Conservation (phyloP, 2,797 vertebrate species). For the Neosilurus mollespiculum region DNA sequence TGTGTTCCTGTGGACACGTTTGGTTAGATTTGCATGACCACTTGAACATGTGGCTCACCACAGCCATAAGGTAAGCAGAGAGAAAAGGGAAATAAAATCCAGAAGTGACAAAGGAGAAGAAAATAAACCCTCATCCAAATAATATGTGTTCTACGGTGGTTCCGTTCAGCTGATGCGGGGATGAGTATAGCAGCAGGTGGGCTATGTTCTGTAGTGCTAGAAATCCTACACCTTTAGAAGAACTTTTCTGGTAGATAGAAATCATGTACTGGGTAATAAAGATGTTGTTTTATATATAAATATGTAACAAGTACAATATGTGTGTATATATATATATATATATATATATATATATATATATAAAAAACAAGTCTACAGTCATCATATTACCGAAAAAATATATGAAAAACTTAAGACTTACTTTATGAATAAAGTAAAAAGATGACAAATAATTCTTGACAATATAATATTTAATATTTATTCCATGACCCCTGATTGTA, state of each 20-base stretch:
- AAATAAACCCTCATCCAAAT: not conserved
- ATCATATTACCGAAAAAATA: too few relatives aligned
- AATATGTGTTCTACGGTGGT: not conserved
- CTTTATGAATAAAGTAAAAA: too few relatives aligned
- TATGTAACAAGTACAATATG: too few relatives aligned
- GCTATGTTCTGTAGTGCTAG: not conserved
- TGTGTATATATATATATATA: too few relatives aligned
- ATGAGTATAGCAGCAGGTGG: not conserved
- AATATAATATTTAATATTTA: too few relatives aligned
- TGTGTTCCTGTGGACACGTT: conserved; percentile 15
- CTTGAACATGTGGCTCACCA: conserved; percentile 21
- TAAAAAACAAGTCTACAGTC: too few relatives aligned
- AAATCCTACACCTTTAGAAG: not conserved
- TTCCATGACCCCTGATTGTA: too few relatives aligned
- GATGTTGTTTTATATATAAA: not conserved
- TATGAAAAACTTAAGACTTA: too few relatives aligned
- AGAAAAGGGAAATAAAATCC: not conserved
- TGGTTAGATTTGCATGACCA: conserved; percentile 48
- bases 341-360: too few relatives aligned
- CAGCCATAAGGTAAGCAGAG: conserved; percentile 44
- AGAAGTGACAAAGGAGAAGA: not conserved
- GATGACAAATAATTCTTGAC: too few relatives aligned
- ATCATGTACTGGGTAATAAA: not conserved
- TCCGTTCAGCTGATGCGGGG: too few relatives aligned
- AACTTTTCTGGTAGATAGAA: not conserved